Percentiles rank a stretch among this genome's conserved stretches.
phyloP scores from a whole-genome alignment of 2,797 vertebrate species.

The Sebastes ruberrimus region DNA sequence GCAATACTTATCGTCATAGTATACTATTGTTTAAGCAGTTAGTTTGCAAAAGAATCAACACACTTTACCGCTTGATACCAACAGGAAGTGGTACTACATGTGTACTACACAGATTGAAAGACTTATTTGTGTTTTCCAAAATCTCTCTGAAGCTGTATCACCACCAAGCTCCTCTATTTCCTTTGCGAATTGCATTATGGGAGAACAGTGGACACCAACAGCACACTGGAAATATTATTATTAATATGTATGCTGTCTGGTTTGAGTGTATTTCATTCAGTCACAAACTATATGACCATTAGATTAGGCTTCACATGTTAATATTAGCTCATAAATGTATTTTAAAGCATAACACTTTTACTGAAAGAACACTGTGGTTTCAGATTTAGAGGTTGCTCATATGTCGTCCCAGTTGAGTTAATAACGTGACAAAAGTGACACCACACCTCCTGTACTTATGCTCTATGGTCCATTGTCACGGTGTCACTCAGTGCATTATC shows the following conservation, averaged over 20 bases:
- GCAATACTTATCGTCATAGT: background rate
- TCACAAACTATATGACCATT: background rate
- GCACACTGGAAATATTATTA: background rate
- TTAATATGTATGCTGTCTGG: too few relatives aligned
- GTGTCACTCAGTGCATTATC: background rate
- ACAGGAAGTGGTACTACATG: background rate
- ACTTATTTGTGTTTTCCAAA: too few relatives aligned
- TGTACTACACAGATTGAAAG: too few relatives aligned
- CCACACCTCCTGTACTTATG: background rate
- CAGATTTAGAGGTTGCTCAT: background rate
- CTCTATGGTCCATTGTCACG: background rate
- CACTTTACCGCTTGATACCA: background rate
- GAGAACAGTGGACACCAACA: background rate
- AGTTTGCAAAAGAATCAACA: rapidly evolving
- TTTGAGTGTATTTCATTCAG: too few relatives aligned
- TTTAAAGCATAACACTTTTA: background rate
- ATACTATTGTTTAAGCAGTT: background rate
- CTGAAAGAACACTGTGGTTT: background rate
- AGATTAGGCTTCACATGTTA: rapidly evolving
- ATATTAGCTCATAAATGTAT: background rate
- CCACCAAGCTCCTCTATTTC: background rate
- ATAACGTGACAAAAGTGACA: background rate
- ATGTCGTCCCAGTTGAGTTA: background rate
- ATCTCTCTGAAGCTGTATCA: too few relatives aligned
- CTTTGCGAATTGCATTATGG: background rate